Conservation (phyloP, 2,888 invertebrate species). For the Dryadula phaetusa region DNA sequence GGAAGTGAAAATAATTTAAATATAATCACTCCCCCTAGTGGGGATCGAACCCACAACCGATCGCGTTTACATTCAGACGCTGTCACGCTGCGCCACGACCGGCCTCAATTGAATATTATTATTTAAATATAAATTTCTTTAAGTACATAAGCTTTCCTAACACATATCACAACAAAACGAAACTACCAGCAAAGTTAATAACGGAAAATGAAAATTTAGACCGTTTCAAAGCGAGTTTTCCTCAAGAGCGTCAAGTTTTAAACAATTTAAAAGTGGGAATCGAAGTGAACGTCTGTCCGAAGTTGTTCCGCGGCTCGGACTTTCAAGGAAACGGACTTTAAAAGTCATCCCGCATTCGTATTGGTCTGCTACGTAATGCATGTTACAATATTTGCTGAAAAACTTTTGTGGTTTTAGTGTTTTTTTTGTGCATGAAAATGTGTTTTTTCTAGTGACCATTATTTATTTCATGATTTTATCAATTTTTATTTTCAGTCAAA, state of each 20-base stretch:
- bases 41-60: no score
- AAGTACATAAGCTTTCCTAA: slow-evolving; percentile 13
- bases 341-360: slow-evolving; percentile 42
- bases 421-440: no score
- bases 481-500: no score
- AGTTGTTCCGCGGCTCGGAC: slow-evolving; percentile 51
- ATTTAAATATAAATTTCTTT: no score
- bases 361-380: slow-evolving; percentile 45
- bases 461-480: no score
- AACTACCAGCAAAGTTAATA: slow-evolving; percentile 47
- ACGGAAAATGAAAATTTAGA: slow-evolving; percentile 50
- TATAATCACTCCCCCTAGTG: no score
- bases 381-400: slow-evolving; percentile 37
- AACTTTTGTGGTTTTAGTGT: slow-evolving; percentile 27
- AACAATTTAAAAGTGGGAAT: slow-evolving; percentile 61
- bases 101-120: no score
- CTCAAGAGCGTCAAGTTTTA: slow-evolving; percentile 48
- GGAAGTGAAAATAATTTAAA: no score
- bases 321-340: slow-evolving; percentile 49
- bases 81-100: no score
- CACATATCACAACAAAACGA: slow-evolving; percentile 22
- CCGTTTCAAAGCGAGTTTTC: slow-evolving; percentile 44
- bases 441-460: no score
- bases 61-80: no score
- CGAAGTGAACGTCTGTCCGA: slow-evolving; percentile 56